Conservation (phyloP, 2,113 vertebrate species). For the Ariopsis seemanni region DNA sequence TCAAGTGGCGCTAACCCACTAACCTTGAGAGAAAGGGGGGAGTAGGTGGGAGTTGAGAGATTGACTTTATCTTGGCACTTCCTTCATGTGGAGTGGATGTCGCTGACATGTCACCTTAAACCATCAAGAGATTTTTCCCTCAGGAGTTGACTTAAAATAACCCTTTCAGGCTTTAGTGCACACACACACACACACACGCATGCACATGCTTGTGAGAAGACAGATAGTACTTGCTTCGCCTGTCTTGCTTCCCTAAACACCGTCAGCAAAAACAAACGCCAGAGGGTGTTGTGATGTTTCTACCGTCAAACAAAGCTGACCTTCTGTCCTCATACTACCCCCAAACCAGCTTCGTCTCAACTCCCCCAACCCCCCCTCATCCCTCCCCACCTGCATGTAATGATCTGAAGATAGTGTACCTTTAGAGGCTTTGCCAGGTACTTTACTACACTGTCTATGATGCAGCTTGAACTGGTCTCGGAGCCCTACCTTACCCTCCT, state of each 20-base stretch:
- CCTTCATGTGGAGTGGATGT: conserved; percentile 38
- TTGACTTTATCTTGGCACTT: conserved; percentile 36
- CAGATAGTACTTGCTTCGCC: conserved; percentile 38
- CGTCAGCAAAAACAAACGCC: conserved; percentile 50
- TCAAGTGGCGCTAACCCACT: conserved; percentile 6
- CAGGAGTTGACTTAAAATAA: conserved; percentile 46
- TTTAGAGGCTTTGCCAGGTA: conserved; percentile 11
- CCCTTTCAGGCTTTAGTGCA: conserved; percentile 34
- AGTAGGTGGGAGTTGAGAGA: conserved; percentile 15
- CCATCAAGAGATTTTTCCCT: conserved; percentile 29
- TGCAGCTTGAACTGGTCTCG: conserved; percentile 4
- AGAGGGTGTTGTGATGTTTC: conserved; percentile 55
- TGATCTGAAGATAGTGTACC: conserved; percentile 1
- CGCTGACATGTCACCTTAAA: conserved; percentile 37
- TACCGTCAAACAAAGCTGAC: conserved; percentile 54
- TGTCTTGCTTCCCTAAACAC: conserved; percentile 40
- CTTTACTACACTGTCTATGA: conserved; percentile 1
- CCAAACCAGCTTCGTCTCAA: neutral
- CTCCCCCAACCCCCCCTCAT: neutral
- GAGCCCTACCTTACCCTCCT: neutral
- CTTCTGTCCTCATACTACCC: conserved; percentile 40
- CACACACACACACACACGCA: conserved; percentile 32
- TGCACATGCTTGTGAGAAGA: conserved; percentile 34
- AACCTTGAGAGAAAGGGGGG: conserved; percentile 13
- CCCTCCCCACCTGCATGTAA: conserved; percentile 11